These are phyloP conservation scores for Gavia stellata DNA, from an alignment of 2,113 vertebrate species.

Conservation along the genomic window DNA sequence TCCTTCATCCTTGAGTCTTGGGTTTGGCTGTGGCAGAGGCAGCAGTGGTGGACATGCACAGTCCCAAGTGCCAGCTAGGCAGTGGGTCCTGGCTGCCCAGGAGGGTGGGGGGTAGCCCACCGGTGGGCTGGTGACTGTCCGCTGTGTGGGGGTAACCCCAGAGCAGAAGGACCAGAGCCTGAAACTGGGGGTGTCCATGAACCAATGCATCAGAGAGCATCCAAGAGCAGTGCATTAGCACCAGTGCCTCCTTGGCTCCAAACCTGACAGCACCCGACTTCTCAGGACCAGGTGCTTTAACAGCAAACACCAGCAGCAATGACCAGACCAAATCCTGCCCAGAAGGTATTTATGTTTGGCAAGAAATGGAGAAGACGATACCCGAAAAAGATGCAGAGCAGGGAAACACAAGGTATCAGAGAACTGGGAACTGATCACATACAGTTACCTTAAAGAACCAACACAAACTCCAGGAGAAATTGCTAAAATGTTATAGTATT, in stretches of 20 bases:
- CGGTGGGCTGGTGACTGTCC: neutral
- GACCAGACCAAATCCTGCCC: neutral
- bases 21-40: neutral
- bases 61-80: neutral
- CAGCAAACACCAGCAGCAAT: neutral
- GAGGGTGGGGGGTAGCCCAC: neutral
- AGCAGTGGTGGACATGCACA: neutral
- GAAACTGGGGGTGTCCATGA: neutral
- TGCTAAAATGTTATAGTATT: neutral
- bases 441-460: neutral
- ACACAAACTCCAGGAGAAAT: neutral
- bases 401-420: fast-evolving
- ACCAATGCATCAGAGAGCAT: neutral
- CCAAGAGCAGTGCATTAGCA: neutral
- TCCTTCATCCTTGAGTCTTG: neutral
- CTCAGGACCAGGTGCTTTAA: neutral
- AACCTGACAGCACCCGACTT: neutral
- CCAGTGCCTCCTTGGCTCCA: neutral
- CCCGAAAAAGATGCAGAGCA: neutral
- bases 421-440: neutral
- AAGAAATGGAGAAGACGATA: neutral
- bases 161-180: neutral
- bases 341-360: neutral
- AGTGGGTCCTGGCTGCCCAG: neutral
- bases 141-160: neutral